Evolutionary conservation across 2,888 invertebrate genomes (phyloP).

Genomic region (Acronicta aceris): DNA sequence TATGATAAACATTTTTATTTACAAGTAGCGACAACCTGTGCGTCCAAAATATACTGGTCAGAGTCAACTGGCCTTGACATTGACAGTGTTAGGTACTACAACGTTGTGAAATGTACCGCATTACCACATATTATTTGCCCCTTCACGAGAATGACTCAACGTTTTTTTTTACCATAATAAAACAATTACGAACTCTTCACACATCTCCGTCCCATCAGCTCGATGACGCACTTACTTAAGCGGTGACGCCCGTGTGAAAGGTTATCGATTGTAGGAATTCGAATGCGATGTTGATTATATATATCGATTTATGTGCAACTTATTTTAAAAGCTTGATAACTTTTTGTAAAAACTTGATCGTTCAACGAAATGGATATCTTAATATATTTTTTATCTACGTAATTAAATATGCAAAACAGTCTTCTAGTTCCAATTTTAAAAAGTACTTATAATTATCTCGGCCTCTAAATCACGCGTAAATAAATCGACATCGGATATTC

Average conservation of each 20-base stretch:
- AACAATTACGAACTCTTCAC: slow-evolving; percentile 66
- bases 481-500: slow-evolving; percentile 23
- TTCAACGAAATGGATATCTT: no score
- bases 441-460: background rate
- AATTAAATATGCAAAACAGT: background rate
- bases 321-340: background rate
- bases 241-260: slow-evolving; percentile 43
- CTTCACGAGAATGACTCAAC: slow-evolving; percentile 52
- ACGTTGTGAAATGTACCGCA: slow-evolving; percentile 19
- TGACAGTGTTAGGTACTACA: slow-evolving; percentile 22
- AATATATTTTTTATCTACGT: no score
- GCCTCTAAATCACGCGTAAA: slow-evolving; percentile 1
- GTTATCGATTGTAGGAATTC: slow-evolving; percentile 45
- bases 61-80: slow-evolving; percentile 11
- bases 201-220: slow-evolving; percentile 56
- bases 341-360: background rate
- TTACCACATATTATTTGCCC: slow-evolving; percentile 33
- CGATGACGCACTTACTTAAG: slow-evolving; percentile 48
- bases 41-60: background rate
- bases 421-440: slow-evolving; percentile 1
- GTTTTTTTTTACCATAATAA: slow-evolving; percentile 66
- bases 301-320: slow-evolving; percentile 13
- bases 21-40: background rate
- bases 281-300: slow-evolving; percentile 4
- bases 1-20: no score